A percentile compares a stretch with the other conserved stretches of the same genome.
Conservation (phyloP, 1,140 invertebrate species). For the Macrostomum lignano region DNA sequence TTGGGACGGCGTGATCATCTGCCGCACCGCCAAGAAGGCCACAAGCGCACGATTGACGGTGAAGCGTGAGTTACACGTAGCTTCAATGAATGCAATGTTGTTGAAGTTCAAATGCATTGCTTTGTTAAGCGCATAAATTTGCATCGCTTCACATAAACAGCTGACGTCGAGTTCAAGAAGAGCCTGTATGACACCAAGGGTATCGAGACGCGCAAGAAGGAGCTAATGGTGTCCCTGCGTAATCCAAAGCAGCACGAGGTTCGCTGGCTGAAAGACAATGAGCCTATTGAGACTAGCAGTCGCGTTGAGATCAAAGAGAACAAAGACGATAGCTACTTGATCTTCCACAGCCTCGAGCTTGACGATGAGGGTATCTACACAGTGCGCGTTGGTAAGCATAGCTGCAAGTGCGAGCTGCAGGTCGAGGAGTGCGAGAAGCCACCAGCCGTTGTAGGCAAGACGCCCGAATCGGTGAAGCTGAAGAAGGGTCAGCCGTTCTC, state of each 20-base stretch:
- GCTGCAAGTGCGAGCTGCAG: conserved; percentile 14
- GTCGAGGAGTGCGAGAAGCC: conserved; percentile 11
- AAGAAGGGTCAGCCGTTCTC: conserved; percentile 10
- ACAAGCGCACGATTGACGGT: conserved; percentile 1
- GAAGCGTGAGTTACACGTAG: background rate
- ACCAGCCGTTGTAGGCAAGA: background rate
- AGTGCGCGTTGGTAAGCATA: conserved; percentile 20
- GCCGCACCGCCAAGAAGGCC: background rate
- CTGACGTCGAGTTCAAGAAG: conserved; percentile 76
- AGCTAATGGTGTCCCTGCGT: conserved; percentile 64
- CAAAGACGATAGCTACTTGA: conserved; percentile 16
- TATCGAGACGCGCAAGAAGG: conserved; percentile 57
- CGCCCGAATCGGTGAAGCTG: background rate
- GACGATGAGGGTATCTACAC: conserved; percentile 20
- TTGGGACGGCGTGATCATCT: background rate
- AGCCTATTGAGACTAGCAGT: conserved; percentile 46
- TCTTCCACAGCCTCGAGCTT: conserved; percentile 15
- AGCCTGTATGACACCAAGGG: conserved; percentile 68
- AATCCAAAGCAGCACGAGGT: conserved; percentile 61
- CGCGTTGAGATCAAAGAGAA: conserved; percentile 18
- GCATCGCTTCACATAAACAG: conserved; percentile 34
- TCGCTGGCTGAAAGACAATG: conserved; percentile 70
- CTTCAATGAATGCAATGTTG: no score
- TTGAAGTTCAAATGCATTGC: no score
- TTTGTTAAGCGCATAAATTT: background rate